phyloP scores from a whole-genome alignment of 2,888 invertebrate species.

The Aphodius granarius region DNA sequence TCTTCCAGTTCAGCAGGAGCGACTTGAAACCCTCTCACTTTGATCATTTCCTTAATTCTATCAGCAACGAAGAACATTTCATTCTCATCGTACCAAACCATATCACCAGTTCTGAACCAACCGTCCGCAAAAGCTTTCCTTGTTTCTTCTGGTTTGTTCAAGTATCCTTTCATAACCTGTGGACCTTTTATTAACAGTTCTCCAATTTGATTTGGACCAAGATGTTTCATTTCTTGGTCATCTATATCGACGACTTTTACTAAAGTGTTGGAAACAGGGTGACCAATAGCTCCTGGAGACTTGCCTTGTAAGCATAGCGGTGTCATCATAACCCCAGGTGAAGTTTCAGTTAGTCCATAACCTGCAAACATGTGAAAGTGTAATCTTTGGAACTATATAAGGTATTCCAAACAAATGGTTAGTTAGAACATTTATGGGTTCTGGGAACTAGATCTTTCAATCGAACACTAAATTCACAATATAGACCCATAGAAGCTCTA shows the following conservation, averaged over 20 bases:
- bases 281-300: constrained; percentile 56
- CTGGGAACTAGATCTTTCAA: too few species aligned
- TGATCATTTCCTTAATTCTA: constrained; percentile 81
- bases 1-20: constrained; percentile 85
- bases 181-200: constrained; percentile 77
- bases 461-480: too few species aligned
- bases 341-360: constrained; percentile 75
- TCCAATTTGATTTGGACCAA: constrained; percentile 60
- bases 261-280: constrained; percentile 63
- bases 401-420: too few species aligned
- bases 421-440: too few species aligned
- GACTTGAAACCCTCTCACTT: constrained; percentile 72
- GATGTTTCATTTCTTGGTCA: constrained; percentile 36
- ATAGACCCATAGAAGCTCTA: too few species aligned
- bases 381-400: too few species aligned
- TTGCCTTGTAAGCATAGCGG: constrained; percentile 24
- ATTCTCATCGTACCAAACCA: constrained; percentile 60
- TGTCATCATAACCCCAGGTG: constrained; percentile 47
- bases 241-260: constrained; percentile 63
- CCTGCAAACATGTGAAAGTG: too few species aligned
- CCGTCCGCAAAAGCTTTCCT: constrained; percentile 67
- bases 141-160: constrained; percentile 74
- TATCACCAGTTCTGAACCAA: constrained; percentile 77
- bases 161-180: constrained; percentile 81
- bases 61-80: constrained; percentile 71